Evolutionary conservation across 1,140 invertebrate genomes (phyloP).

Genomic region (Hormaphis cornu): DNA sequence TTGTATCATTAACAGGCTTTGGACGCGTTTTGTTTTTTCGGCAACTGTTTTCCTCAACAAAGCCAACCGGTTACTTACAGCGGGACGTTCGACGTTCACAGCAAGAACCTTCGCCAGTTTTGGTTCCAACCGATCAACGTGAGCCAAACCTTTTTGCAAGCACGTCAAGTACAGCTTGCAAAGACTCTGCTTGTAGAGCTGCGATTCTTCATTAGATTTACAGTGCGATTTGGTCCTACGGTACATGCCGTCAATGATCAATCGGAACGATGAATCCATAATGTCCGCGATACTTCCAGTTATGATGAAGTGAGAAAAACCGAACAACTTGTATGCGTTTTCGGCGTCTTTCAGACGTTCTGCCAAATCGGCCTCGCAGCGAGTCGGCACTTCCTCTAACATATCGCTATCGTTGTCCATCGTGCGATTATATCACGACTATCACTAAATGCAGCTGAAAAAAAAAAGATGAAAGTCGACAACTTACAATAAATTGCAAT

Average conservation of each 20-base stretch:
- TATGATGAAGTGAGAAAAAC: slow-evolving; percentile 6
- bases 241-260: background rate
- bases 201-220: background rate
- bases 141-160: background rate
- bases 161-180: slow-evolving; percentile 4
- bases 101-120: background rate
- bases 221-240: background rate
- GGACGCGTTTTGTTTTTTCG: background rate
- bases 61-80: background rate
- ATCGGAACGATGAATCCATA: background rate
- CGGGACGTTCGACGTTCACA: background rate
- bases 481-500: too few species aligned
- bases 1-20: background rate
- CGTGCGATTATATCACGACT: too few species aligned
- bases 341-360: background rate
- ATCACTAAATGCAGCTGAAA: too few species aligned
- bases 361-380: too few species aligned
- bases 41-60: background rate
- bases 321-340: background rate
- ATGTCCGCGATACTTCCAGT: background rate
- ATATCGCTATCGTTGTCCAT: too few species aligned
- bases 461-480: too few species aligned
- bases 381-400: too few species aligned
- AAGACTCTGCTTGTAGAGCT: background rate
- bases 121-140: background rate